phyloP scores from a whole-genome alignment of 35 echinoderm and acorn worm species.

The Acanthaster planci region DNA sequence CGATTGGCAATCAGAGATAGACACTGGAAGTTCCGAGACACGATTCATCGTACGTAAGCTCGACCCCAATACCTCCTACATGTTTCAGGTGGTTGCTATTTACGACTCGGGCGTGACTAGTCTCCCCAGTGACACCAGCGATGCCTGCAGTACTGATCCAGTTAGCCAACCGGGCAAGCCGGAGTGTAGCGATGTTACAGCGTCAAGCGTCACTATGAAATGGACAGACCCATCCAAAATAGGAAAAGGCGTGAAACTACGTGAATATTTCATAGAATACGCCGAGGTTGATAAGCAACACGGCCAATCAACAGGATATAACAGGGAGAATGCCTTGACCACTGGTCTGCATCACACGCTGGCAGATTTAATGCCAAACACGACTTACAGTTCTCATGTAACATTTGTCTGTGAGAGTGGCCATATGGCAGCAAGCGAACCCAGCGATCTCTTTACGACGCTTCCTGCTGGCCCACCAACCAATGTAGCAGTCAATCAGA shows the following conservation, averaged over 20 bases:
- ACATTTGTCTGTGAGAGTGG: not conserved
- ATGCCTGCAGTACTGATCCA: not conserved
- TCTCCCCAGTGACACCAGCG: not conserved
- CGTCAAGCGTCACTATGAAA: not conserved
- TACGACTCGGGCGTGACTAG: not conserved
- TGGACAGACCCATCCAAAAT: not conserved
- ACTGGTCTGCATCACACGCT: not conserved
- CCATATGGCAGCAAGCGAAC: not conserved
- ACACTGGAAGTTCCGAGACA: not conserved
- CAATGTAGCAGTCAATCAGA: not conserved
- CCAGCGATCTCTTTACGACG: not conserved
- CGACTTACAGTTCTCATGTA: not conserved
- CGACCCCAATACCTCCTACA: not conserved
- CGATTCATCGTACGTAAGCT: not conserved
- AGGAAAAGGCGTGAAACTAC: not conserved
- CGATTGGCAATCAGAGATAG: not conserved
- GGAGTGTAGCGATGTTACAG: not conserved
- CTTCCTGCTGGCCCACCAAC: slow-evolving; percentile 17
- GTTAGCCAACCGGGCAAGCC: not conserved
- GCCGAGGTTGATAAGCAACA: not conserved
- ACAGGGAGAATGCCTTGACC: not conserved
- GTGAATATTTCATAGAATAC: slow-evolving; percentile 4
- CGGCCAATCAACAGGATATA: not conserved
- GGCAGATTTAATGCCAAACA: not conserved
- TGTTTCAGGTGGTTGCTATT: not conserved